These are phyloP conservation scores for Meloe dianella DNA, from an alignment of 2,888 invertebrate genomes.

Conservation along the genomic window DNA sequence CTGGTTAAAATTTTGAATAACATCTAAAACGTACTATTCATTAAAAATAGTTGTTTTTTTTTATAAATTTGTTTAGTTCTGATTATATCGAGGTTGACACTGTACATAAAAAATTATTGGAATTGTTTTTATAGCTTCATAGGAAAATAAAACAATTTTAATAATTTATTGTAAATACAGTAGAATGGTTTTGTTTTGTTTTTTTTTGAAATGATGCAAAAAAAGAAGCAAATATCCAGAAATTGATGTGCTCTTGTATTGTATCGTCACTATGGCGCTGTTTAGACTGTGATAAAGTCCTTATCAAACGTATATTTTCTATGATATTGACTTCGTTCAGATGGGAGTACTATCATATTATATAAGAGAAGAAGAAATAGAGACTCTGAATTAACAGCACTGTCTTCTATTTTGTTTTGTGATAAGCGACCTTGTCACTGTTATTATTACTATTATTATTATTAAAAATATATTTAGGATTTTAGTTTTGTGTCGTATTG, in stretches of 20 bases:
- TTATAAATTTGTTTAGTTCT: not conserved
- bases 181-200: not conserved
- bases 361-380: constrained; percentile 24
- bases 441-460: constrained; percentile 28
- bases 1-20: no score
- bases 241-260: constrained; percentile 32
- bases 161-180: constrained; percentile 7
- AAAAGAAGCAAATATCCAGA: not conserved
- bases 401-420: constrained; percentile 43
- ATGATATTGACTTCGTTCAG: constrained; percentile 66
- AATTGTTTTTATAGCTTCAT: not conserved
- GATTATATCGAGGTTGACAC: not conserved
- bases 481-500: constrained; percentile 44
- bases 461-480: constrained; percentile 38
- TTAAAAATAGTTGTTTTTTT: no score
- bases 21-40: no score
- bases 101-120: not conserved
- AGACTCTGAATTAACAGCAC: constrained; percentile 23
- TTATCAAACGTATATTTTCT: constrained; percentile 58
- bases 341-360: constrained; percentile 65
- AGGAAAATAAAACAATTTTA: not conserved
- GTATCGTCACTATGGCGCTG: constrained; percentile 52
- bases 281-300: constrained; percentile 63
- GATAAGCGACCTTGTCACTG: constrained; percentile 62
- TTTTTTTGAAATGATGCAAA: not conserved